Evolutionary conservation across 2,888 invertebrate species (phyloP).

Genomic region (Drosophila histrio): DNA sequence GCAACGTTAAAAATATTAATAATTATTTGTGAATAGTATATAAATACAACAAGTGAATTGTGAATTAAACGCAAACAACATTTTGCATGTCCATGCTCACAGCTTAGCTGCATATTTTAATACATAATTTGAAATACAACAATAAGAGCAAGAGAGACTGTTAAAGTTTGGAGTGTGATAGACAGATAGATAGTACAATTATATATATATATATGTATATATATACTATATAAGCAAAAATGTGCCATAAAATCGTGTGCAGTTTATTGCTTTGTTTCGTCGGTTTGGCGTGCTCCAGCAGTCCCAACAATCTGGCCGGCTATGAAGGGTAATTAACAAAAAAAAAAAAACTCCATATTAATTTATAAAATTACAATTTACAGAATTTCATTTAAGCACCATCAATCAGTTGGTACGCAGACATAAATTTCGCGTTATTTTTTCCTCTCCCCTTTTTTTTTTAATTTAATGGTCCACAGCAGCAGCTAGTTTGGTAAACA

Average conservation of each 20-base stretch:
- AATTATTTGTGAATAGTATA: constrained; percentile 13
- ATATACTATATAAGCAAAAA: constrained; percentile 25
- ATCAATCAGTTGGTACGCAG: constrained; percentile 46
- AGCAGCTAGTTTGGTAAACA: constrained; percentile 35
- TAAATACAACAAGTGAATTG: no score
- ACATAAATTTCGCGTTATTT: constrained; percentile 29
- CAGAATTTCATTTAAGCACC: constrained; percentile 19
- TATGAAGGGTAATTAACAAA: constrained; percentile 79
- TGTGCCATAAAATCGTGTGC: constrained; percentile 69
- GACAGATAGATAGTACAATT: not conserved
- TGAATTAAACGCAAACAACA: constrained; percentile 22
- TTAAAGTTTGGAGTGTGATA: constrained; percentile 4
- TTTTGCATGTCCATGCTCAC: constrained; percentile 48
- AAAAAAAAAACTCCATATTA: constrained; percentile 36
- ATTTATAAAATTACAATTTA: constrained; percentile 14
- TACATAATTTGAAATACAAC: constrained; percentile 54
- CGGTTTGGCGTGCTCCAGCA: constrained; percentile 43
- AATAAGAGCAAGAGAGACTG: constrained; percentile 22
- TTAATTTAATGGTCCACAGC: not conserved
- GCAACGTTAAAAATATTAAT: constrained; percentile 52
- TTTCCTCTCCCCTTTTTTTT: not conserved
- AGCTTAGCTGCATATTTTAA: constrained; percentile 66
- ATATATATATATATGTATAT: not conserved
- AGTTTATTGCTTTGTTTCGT: constrained; percentile 54
- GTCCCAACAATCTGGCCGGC: constrained; percentile 73